Evolutionary conservation across 1,140 invertebrate genomes (phyloP), one percentile per base, ranked within the genome.

Genomic region (Leptinotarsa undecemlineata): DNA sequence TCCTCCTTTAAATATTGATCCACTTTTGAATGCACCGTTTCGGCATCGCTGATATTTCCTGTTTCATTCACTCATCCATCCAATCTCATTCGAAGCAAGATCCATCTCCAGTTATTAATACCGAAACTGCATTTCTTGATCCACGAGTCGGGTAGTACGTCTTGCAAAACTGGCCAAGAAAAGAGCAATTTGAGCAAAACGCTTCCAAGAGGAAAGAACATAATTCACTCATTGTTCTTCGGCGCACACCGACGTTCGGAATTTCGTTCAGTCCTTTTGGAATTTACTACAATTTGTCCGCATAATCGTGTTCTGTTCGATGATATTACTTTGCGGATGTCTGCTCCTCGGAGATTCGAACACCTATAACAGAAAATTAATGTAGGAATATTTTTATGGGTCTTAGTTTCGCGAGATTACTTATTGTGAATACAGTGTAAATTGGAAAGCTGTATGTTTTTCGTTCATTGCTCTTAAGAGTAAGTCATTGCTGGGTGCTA

Each of bases 261-360:
- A 57, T 57, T 57, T 57, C 14, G 51, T 57, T 57, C 17, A 57
- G 15, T 57, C n/a, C 51, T 57, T 57, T 19, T 19, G 51, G 51
- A 57, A 57, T 57, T 57, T 57, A 57, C 51, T 57, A 57, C 51
- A 57, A 57, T 57, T 57, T 57, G 51, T 57, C 51, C 51, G 51
- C 51, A 57, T 57, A 57, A 57, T 57, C 51, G 51, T 57, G 17
- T 57, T 57, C 51, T 57, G n/a, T 57, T 57, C 51, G 51, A 57
- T 57, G 51, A 57, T 57, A 57, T 57, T 57, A 57, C 51, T 57
- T 19, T 17, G 51, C 15, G 51, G 51, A 57, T 57, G 51, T 57
- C 51, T 57, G 51, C 51, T 57, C 51, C 51, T 57, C 51, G n/a
- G 6, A 57, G 51, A 57, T 17, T 15, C 51, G 51, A 57, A 19